phyloP scores from a whole-genome alignment of 2,797 vertebrate species.

The Sciurus vulgaris region DNA sequence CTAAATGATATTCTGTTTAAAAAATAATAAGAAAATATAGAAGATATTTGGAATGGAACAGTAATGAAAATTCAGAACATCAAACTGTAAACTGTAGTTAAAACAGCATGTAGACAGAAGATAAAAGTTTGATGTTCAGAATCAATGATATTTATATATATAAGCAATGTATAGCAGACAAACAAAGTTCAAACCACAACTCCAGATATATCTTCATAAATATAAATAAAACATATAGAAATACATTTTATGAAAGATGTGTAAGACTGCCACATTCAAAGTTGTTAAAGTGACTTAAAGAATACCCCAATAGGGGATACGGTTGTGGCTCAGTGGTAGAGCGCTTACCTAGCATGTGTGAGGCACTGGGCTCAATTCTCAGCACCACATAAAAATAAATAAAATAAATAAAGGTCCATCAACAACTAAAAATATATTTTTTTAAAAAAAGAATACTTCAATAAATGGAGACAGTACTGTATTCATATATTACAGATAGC shows the following conservation, averaged over 20 bases:
- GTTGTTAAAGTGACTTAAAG: not conserved
- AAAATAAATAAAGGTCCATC: no score
- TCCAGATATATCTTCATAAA: not conserved
- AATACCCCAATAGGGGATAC: no score
- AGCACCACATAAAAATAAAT: no score
- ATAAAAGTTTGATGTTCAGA: not conserved
- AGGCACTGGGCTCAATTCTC: no score
- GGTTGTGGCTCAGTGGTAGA: no score
- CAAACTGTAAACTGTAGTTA: not conserved
- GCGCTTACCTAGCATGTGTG: no score
- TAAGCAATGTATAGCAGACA: not conserved
- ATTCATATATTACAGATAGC: no score
- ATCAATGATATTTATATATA: no score
- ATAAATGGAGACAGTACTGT: not conserved
- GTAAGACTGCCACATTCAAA: not conserved
- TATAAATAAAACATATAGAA: no score
- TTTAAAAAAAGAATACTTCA: no score
- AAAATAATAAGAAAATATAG: not conserved
- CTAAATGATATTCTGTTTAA: not conserved
- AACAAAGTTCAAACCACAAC: not conserved
- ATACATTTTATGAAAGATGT: no score
- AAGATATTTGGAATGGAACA: not conserved
- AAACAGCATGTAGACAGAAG: not conserved
- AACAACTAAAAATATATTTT: no score
- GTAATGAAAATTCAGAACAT: not conserved